phyloP scores from a whole-genome alignment of 2,797 vertebrate genomes.

The Dendrocincla tyrannina region DNA sequence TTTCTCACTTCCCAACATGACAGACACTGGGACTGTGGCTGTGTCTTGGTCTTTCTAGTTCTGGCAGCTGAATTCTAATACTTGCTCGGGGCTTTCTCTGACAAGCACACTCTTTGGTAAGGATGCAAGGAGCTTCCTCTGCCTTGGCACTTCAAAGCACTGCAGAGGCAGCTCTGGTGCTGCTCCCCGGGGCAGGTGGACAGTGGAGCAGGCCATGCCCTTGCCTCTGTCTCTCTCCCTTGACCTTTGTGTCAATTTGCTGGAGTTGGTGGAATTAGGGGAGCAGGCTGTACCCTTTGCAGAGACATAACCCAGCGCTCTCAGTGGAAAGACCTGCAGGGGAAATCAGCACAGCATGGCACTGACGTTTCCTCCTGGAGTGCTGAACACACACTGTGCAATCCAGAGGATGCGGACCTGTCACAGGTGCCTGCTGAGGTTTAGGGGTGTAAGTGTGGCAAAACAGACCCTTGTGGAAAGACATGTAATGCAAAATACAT shows the following conservation, averaged over 20 bases:
- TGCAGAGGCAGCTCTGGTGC: not conserved
- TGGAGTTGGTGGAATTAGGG: not conserved
- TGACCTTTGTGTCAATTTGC: not conserved
- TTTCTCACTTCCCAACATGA: conserved; percentile 61
- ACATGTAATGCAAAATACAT: fast-evolving
- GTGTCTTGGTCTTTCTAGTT: conserved; percentile 58
- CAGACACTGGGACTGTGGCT: conserved; percentile 55
- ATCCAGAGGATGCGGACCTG: not conserved
- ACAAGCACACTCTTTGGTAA: not conserved
- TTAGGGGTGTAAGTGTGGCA: not conserved
- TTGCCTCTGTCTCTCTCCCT: not conserved
- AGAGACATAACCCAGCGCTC: not conserved
- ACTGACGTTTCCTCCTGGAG: fast-evolving
- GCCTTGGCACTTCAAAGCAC: not conserved
- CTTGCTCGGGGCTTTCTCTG: conserved; percentile 31
- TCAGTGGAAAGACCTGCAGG: not conserved
- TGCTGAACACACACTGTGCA: fast-evolving
- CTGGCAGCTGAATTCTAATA: conserved; percentile 58
- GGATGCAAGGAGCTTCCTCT: not conserved
- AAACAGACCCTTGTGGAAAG: not conserved
- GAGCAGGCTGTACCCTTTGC: not conserved
- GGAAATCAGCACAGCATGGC: fast-evolving
- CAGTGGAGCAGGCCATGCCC: not conserved
- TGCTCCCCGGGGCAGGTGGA: not conserved
- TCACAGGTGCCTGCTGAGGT: not conserved